Evolutionary conservation across 2,797 vertebrate species (phyloP).

Genomic region (Channallabes apus): DNA sequence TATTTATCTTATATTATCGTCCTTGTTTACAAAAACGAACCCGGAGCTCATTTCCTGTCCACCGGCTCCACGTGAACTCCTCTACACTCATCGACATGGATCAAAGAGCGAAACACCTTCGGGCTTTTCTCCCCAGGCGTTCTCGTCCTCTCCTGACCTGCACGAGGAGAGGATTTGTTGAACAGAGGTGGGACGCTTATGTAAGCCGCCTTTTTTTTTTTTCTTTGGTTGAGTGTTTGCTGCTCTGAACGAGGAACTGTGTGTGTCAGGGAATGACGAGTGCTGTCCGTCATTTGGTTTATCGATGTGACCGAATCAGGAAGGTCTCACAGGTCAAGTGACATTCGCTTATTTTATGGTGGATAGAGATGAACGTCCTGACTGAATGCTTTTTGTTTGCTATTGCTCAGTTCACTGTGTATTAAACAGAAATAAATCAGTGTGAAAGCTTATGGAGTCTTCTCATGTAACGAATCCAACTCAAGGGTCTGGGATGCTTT

Average conservation of each 20-base stretch:
- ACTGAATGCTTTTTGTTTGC: background rate
- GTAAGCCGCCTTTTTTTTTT: conserved; percentile 64
- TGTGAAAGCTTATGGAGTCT: too few species aligned
- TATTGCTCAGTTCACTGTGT: too few species aligned
- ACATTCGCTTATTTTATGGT: background rate
- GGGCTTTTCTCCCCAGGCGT: conserved; percentile 21
- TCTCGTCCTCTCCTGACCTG: conserved; percentile 73
- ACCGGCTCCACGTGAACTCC: background rate
- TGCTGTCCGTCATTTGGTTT: conserved; percentile 47
- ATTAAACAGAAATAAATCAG: too few species aligned
- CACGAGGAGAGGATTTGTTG: conserved; percentile 59
- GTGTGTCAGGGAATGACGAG: conserved; percentile 43
- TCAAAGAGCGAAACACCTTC: conserved; percentile 9
- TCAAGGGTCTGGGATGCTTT: too few species aligned
- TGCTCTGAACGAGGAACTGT: conserved; percentile 48
- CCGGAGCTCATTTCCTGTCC: background rate
- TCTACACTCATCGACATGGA: background rate
- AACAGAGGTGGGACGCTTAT: conserved; percentile 61
- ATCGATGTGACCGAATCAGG: background rate
- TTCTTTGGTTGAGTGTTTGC: conserved; percentile 54
- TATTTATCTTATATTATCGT: conserved; percentile 3
- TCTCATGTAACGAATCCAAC: too few species aligned
- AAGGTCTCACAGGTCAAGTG: background rate
- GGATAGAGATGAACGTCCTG: background rate
- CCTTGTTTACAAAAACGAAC: background rate